These are phyloP conservation scores for Varanus salvator DNA, from an alignment of 2,113 vertebrate species.

Conservation along the genomic window DNA sequence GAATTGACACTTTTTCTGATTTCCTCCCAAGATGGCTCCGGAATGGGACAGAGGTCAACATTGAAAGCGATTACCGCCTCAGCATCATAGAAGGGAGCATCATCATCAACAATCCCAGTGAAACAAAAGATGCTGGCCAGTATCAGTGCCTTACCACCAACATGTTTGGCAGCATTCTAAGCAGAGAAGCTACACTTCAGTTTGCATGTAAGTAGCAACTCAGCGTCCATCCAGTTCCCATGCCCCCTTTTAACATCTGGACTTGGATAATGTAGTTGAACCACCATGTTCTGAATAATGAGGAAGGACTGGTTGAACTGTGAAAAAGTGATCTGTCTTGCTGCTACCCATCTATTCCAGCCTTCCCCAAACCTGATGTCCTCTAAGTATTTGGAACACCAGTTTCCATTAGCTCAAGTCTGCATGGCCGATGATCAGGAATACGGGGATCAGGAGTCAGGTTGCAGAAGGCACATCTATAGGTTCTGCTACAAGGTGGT, in stretches of 20 bases:
- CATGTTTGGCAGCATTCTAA: constrained; percentile 85
- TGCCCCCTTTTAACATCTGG: neutral
- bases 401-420: too few relatives aligned
- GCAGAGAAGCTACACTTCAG: constrained; percentile 88
- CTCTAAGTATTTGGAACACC: too few relatives aligned
- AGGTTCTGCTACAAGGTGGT: neutral
- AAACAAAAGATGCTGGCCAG: constrained; percentile 86
- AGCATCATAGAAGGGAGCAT: constrained; percentile 89
- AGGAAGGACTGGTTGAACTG: neutral
- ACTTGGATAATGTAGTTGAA: neutral
- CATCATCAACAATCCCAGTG: constrained; percentile 88
- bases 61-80: constrained; percentile 87
- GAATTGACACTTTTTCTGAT: neutral
- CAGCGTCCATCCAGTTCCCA: neutral
- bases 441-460: too few relatives aligned
- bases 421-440: too few relatives aligned
- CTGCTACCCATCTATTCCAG: neutral
- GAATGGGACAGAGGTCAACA: constrained; percentile 88
- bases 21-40: constrained; percentile 85
- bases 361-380: too few relatives aligned
- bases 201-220: constrained; percentile 92
- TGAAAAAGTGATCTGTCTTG: neutral
- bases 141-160: constrained; percentile 93
- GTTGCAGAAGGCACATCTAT: too few relatives aligned
- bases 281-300: neutral